Conservation (phyloP, 2,888 invertebrate species). For the Eubasilissa splendida region DNA sequence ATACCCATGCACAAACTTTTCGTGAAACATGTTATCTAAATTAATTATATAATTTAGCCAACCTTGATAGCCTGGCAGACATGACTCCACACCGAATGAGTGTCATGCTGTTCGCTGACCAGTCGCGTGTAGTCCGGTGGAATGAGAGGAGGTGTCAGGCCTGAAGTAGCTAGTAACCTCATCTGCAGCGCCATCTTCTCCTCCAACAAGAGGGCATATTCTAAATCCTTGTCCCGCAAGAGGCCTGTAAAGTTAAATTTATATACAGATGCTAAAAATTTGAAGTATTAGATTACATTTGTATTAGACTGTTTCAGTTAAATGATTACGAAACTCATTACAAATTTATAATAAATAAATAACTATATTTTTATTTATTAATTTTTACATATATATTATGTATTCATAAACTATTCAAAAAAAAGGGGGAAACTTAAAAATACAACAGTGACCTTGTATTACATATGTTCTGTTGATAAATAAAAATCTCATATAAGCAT, state of each 20-base stretch:
- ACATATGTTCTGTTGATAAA: too few species aligned
- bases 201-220: conserved; percentile 88
- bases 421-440: too few species aligned
- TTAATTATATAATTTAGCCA: conserved; percentile 58
- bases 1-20: too few species aligned
- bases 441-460: too few species aligned
- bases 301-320: too few species aligned
- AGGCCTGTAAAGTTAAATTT: conserved; percentile 75
- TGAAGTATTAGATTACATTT: not conserved
- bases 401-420: too few species aligned
- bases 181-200: conserved; percentile 91
- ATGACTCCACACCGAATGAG: conserved; percentile 86
- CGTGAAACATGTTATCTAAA: too few species aligned
- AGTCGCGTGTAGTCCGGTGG: conserved; percentile 84
- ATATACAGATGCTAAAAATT: not conserved
- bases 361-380: too few species aligned
- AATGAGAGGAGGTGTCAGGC: conserved; percentile 67
- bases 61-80: conserved; percentile 84
- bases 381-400: too few species aligned
- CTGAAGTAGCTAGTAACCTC: conserved; percentile 81
- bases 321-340: too few species aligned
- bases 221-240: conserved; percentile 89
- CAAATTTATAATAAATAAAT: too few species aligned
- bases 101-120: conserved; percentile 84
- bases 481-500: too few species aligned